Conservation (phyloP, 2,888 invertebrate genomes). For the Pristionchus japonicus region DNA sequence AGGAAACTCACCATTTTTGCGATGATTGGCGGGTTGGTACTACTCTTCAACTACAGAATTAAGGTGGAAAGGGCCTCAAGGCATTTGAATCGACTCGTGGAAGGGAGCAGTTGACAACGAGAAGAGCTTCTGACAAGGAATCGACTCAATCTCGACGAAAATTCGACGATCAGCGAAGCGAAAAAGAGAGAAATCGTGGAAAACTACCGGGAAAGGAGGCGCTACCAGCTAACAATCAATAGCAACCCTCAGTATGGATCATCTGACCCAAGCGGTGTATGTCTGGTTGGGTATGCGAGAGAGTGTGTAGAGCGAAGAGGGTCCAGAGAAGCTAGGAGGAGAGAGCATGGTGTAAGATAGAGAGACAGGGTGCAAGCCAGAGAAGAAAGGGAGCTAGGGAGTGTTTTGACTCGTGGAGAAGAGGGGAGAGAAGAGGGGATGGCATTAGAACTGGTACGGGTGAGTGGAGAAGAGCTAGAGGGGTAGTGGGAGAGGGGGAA, state of each 20-base stretch:
- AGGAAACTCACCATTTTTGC: neutral
- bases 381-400: neutral
- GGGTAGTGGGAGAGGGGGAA: neutral
- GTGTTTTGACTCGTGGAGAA: neutral
- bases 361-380: neutral
- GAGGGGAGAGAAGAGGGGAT: neutral
- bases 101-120: neutral
- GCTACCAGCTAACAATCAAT: neutral
- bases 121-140: neutral
- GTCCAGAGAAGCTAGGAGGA: neutral
- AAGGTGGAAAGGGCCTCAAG: neutral
- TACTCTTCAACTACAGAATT: slow-evolving; percentile 28
- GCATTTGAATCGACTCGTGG: neutral
- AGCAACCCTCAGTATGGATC: neutral
- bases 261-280: neutral
- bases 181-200: neutral
- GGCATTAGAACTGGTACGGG: slow-evolving; percentile 17
- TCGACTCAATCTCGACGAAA: neutral
- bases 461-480: neutral
- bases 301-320: neutral
- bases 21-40: neutral
- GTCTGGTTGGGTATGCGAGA: neutral
- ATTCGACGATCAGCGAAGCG: neutral
- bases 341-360: neutral
- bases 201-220: neutral